Percentiles rank a stretch among this genome's conserved stretches.
Evolutionary conservation across 1,140 invertebrate genomes (phyloP).

Genomic region (Nixonia krombeini): DNA sequence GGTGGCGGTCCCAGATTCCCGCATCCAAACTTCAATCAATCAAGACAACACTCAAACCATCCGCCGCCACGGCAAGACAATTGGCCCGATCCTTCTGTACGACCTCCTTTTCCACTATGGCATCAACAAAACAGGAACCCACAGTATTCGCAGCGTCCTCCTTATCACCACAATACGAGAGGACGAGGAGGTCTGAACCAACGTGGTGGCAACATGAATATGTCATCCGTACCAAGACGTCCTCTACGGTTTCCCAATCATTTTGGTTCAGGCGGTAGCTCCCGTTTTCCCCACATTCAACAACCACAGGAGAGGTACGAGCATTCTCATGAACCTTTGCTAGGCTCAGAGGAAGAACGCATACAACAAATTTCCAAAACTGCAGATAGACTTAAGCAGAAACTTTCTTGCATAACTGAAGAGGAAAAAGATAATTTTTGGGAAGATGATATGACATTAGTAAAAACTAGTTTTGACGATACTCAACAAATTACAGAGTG

Average conservation of each 20-base stretch:
- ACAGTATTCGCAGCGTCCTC: not conserved
- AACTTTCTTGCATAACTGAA: constrained; percentile 51
- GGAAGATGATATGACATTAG: constrained; percentile 47
- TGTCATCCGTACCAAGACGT: not conserved
- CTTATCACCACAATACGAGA: not conserved
- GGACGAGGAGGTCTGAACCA: not conserved
- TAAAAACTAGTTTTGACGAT: constrained; percentile 11
- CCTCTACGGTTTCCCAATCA: not conserved
- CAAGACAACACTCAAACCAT: constrained; percentile 1
- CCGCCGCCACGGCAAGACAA: constrained; percentile 10
- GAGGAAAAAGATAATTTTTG: constrained; percentile 54
- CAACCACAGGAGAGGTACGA: constrained; percentile 4
- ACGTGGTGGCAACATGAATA: constrained; percentile 8
- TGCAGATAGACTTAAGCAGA: constrained; percentile 63
- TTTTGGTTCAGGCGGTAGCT: not conserved
- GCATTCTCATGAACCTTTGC: constrained; percentile 43
- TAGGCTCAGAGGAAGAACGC: constrained; percentile 65
- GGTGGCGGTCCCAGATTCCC: constrained; percentile 10
- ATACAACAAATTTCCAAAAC: constrained; percentile 62
- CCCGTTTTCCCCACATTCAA: not conserved
- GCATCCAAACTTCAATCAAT: constrained; percentile 24
- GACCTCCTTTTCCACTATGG: not conserved
- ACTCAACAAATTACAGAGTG: constrained; percentile 8
- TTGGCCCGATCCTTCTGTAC: not conserved
- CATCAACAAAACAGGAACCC: constrained; percentile 2